A percentile compares a stretch with the other conserved stretches of the same genome.
Conservation (phyloP, 2,888 invertebrate genomes). For the Nephrotoma flavescens region DNA sequence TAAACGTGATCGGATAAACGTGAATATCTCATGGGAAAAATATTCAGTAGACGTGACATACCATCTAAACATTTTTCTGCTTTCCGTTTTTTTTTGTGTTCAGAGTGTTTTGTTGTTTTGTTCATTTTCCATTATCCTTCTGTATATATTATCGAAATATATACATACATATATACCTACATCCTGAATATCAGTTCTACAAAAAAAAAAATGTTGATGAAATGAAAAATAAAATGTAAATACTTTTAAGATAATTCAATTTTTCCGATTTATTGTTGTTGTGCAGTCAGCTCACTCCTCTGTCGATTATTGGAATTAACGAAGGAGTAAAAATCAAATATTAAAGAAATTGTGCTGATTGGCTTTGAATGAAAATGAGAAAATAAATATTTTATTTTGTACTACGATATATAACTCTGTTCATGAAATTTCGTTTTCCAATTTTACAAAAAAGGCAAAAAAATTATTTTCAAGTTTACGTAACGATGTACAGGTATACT, state of each 20-base stretch:
- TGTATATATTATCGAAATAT: not conserved
- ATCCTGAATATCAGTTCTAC: not conserved
- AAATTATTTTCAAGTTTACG: no score
- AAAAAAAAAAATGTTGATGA: not conserved
- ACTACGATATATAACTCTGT: not conserved
- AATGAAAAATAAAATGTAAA: not conserved
- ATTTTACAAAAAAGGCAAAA: not conserved
- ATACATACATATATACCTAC: not conserved
- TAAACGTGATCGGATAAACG: constrained; percentile 3
- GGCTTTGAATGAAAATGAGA: not conserved
- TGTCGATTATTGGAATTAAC: not conserved
- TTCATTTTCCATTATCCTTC: not conserved
- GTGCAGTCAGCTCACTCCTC: not conserved
- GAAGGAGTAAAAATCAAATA: not conserved
- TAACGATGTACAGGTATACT: not conserved
- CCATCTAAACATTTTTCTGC: not conserved
- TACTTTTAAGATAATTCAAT: not conserved
- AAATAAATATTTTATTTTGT: not conserved
- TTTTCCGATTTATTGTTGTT: not conserved
- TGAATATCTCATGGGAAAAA: constrained; percentile 4
- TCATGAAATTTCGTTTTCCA: not conserved
- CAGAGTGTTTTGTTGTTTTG: not conserved
- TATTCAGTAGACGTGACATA: constrained; percentile 2
- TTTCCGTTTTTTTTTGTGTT: not conserved
- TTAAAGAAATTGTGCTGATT: not conserved